A percentile compares a stretch with the other conserved stretches of the same genome.
These are phyloP conservation scores for Eristalis arbustorum DNA, from an alignment of 2,888 invertebrate genomes.

Conservation along the genomic window DNA sequence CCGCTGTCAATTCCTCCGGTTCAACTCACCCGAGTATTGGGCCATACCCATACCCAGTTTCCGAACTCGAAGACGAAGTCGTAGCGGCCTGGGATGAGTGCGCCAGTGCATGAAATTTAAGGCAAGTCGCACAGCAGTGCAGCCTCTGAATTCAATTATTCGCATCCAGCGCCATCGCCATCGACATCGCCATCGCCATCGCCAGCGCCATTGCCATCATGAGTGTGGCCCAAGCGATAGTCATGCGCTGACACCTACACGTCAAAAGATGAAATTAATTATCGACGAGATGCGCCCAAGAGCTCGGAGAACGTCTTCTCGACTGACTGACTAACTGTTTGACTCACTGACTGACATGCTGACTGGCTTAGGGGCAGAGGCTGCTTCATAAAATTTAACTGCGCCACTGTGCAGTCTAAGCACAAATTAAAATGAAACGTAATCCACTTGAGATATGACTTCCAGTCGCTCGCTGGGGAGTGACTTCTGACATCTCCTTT, in stretches of 20 bases:
- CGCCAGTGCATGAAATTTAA: slow-evolving; percentile 57
- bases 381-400: slow-evolving; percentile 8
- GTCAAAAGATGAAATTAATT: slow-evolving; percentile 66
- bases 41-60: slow-evolving; percentile 62
- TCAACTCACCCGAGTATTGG: slow-evolving; percentile 40
- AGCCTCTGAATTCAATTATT: slow-evolving; percentile 60
- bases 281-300: slow-evolving; percentile 60
- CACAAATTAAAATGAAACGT: slow-evolving; percentile 39
- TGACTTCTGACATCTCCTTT: not conserved
- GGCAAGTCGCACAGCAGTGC: slow-evolving; percentile 57
- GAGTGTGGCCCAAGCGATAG: slow-evolving; percentile 35
- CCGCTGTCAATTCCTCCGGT: slow-evolving; percentile 63
- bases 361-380: not conserved
- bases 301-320: slow-evolving; percentile 58
- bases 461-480: not conserved
- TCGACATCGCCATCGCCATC: not conserved
- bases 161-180: slow-evolving; percentile 29
- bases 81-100: slow-evolving; percentile 61
- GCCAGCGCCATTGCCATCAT: slow-evolving; percentile 33
- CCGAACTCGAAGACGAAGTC: not conserved
- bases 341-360: not conserved
- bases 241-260: slow-evolving; percentile 68
- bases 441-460: slow-evolving; percentile 42
- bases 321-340: not conserved
- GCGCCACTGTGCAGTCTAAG: not conserved